Conservation (phyloP, 2,888 invertebrate genomes). For the Artemia sinica region DNA sequence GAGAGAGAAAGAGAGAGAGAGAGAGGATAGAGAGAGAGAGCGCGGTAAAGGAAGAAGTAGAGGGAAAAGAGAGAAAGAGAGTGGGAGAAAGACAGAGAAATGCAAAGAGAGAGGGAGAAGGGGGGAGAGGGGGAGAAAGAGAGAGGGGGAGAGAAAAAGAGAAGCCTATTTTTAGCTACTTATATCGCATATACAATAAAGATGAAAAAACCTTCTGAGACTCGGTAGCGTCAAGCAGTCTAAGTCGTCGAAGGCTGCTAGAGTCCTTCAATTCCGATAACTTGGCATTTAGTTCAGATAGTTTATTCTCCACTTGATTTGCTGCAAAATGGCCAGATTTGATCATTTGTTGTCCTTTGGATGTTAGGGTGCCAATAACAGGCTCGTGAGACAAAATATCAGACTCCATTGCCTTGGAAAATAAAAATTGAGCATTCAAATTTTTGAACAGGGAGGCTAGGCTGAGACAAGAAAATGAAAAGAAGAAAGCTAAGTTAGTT, state of each 20-base stretch:
- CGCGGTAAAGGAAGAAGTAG: too few relatives aligned
- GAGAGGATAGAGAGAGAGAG: too few relatives aligned
- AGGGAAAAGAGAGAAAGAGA: too few relatives aligned
- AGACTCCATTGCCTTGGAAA: conserved; percentile 51
- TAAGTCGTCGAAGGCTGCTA: conserved; percentile 48
- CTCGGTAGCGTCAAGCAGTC: conserved; percentile 62
- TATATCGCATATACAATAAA: conserved; percentile 9
- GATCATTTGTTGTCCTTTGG: conserved; percentile 58
- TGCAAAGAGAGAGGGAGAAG: not conserved
- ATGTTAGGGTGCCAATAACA: conserved; percentile 51
- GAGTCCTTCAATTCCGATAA: conserved; percentile 51
- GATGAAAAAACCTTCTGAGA: conserved; percentile 48
- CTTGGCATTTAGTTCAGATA: conserved; percentile 49
- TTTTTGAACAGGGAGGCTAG: too few relatives aligned
- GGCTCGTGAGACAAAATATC: conserved; percentile 75
- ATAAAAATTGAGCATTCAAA: not conserved
- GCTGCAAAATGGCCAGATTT: conserved; percentile 70
- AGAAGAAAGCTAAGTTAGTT: too few relatives aligned
- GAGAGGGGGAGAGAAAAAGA: conserved; percentile 12
- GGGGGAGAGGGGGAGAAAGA: not conserved
- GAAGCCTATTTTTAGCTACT: not conserved
- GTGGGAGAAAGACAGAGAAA: not conserved
- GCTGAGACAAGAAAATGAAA: too few relatives aligned
- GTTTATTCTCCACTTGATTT: conserved; percentile 47
- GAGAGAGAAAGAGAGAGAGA: too few relatives aligned